A percentile compares a stretch with the other conserved stretches of the same genome.
phyloP scores from a whole-genome alignment of 1,140 invertebrate genomes.

The Ceratina japonica region DNA sequence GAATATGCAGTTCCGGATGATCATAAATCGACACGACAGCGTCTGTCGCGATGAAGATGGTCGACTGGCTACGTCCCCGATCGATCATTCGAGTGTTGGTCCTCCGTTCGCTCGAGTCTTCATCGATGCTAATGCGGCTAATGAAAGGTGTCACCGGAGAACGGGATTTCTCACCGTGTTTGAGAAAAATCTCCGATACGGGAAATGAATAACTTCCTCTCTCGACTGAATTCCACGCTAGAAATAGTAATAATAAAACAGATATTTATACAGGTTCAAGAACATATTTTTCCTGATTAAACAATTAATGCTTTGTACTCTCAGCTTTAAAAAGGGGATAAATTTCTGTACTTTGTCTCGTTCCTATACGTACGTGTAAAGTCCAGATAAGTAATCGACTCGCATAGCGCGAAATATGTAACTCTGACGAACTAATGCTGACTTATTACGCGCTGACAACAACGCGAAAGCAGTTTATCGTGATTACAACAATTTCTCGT shows the following conservation, averaged over 20 bases:
- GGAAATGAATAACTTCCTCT: background rate
- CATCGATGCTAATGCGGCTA: constrained; percentile 34
- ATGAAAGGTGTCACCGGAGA: background rate
- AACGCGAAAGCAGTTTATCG: background rate
- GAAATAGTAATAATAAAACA: background rate
- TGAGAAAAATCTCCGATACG: background rate
- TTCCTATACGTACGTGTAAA: background rate
- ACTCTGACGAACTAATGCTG: background rate
- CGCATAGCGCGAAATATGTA: background rate
- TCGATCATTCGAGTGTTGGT: constrained; percentile 18
- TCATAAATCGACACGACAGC: constrained; percentile 23
- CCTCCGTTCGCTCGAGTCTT: constrained; percentile 9
- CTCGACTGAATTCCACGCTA: background rate
- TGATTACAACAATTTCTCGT: background rate
- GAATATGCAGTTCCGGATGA: background rate
- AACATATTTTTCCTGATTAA: background rate
- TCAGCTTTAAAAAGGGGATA: too few species aligned
- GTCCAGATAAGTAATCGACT: background rate
- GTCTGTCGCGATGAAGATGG: background rate
- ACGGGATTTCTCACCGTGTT: background rate
- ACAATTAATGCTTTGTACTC: background rate
- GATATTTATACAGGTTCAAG: background rate
- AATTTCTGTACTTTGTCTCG: background rate
- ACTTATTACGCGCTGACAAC: background rate
- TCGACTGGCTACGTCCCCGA: background rate